phyloP scores from a whole-genome alignment of 2,113 vertebrate genomes.

The Etheostoma cragini region DNA sequence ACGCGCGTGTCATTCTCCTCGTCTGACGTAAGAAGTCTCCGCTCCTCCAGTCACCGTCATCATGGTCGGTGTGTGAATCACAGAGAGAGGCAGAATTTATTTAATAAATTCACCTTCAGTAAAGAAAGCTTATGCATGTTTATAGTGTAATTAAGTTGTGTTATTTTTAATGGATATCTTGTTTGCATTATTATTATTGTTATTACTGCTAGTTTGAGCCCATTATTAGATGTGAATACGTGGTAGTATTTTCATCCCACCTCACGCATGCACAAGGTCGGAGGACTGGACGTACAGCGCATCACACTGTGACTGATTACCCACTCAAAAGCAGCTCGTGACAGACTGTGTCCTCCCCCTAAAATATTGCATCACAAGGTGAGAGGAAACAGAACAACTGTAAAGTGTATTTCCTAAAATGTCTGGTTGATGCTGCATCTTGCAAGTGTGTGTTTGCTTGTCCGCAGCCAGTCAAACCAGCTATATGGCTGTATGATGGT shows the following conservation, averaged over 20 bases:
- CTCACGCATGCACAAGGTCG: neutral
- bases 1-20: constrained; percentile 65
- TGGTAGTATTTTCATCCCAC: neutral
- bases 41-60: constrained; percentile 69
- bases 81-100: constrained; percentile 24
- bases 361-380: constrained; percentile 14
- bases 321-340: neutral
- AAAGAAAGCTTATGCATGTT: neutral
- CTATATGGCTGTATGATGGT: constrained; percentile 6
- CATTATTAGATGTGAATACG: neutral
- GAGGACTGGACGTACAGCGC: neutral
- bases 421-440: neutral
- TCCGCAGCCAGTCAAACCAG: constrained; percentile 17
- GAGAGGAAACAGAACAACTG: neutral
- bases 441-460: neutral
- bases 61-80: constrained; percentile 72
- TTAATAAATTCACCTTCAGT: constrained; percentile 21
- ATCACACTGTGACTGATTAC: neutral
- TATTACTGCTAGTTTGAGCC: neutral
- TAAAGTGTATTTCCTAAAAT: neutral
- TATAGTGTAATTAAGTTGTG: too few species aligned
- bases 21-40: constrained; percentile 78
- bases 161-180: neutral
- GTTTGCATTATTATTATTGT: neutral
- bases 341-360: neutral